A percentile compares a stretch with the other conserved stretches of the same genome.
These are phyloP conservation scores for Amiota minor DNA, from an alignment of 2,888 invertebrate species.

Conservation along the genomic window DNA sequence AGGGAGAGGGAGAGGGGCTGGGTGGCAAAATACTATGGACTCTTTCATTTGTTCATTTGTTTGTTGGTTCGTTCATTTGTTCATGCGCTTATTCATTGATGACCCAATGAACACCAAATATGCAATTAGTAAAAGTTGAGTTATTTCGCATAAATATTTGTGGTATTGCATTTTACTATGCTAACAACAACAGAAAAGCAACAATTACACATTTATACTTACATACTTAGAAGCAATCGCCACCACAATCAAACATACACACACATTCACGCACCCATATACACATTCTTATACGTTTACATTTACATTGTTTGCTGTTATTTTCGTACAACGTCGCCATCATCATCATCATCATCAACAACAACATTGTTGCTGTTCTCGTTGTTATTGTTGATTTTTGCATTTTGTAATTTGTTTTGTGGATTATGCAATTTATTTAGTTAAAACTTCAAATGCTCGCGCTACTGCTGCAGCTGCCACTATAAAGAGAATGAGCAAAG, in stretches of 20 bases:
- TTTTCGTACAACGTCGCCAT: too few species aligned
- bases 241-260: background rate
- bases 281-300: too few species aligned
- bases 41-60: background rate
- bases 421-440: slow-evolving; percentile 5
- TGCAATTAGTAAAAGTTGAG: slow-evolving; percentile 23
- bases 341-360: too few species aligned
- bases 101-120: slow-evolving; percentile 20
- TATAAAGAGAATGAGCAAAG: too few species aligned
- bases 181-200: slow-evolving; percentile 4
- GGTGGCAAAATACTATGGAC: too few species aligned
- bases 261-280: background rate
- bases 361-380: too few species aligned
- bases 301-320: too few species aligned
- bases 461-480: too few species aligned
- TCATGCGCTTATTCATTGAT: background rate
- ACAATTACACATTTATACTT: background rate
- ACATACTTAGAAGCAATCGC: background rate
- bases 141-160: slow-evolving; percentile 23
- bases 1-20: too few species aligned
- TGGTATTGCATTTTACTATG: slow-evolving; percentile 14
- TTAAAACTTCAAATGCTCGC: background rate
- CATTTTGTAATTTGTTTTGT: slow-evolving; percentile 10
- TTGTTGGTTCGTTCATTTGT: background rate
- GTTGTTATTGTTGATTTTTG: background rate